These are phyloP conservation scores for Eolophus roseicapilla DNA, from an alignment of 2,113 vertebrate genomes.

Conservation along the genomic window DNA sequence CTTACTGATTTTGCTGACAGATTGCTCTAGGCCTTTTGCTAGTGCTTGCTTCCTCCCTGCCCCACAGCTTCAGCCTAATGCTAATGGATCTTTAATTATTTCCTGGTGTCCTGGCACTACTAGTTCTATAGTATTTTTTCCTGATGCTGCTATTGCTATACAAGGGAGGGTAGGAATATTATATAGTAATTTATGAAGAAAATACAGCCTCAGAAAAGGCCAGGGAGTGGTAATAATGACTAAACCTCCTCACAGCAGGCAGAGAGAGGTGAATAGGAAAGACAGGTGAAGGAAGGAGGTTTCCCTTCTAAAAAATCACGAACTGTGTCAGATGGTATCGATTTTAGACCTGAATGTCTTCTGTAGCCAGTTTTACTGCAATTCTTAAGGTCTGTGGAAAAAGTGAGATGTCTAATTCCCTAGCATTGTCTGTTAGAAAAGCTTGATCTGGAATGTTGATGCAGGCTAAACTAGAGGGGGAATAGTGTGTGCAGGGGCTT, in stretches of 20 bases:
- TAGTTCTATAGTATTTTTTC: background rate
- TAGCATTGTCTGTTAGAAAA: background rate
- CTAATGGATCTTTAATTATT: background rate
- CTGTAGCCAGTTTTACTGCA: background rate
- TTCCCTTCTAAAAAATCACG: background rate
- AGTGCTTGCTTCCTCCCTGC: background rate
- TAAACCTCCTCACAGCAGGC: background rate
- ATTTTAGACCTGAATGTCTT: background rate
- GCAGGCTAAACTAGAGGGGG: background rate
- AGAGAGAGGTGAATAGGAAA: background rate
- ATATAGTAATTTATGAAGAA: background rate
- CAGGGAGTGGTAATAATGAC: background rate
- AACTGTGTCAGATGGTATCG: fast-evolving
- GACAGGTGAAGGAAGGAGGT: background rate
- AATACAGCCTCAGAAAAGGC: background rate
- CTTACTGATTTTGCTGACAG: background rate
- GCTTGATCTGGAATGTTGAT: background rate
- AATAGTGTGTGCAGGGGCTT: background rate
- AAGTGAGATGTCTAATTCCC: background rate
- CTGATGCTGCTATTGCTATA: background rate
- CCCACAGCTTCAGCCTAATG: background rate
- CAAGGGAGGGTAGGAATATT: background rate
- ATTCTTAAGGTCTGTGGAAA: background rate
- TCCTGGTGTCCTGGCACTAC: background rate
- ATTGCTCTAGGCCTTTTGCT: background rate